phyloP scores from a whole-genome alignment of 2,888 invertebrate genomes.

The Melanotus villosus region DNA sequence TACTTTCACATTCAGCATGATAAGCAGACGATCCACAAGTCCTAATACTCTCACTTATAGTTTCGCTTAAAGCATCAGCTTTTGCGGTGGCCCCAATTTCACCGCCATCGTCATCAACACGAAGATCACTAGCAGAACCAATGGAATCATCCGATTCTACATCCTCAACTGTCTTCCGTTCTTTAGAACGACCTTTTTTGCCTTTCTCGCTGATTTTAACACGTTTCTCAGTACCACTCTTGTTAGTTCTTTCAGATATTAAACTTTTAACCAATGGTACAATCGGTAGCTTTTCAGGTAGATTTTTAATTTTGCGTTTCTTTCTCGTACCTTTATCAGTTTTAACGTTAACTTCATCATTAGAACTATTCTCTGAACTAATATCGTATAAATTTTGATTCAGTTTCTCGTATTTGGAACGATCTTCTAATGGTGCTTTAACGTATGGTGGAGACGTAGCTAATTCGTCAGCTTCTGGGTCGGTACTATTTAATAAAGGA shows the following conservation, averaged over 20 bases:
- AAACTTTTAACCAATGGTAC: slow-evolving; percentile 69
- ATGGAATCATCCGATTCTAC: slow-evolving; percentile 78
- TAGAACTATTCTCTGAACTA: slow-evolving; percentile 69
- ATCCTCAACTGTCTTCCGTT: slow-evolving; percentile 60
- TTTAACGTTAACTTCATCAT: slow-evolving; percentile 66
- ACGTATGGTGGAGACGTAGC: slow-evolving; percentile 71
- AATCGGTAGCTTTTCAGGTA: slow-evolving; percentile 71
- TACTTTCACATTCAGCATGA: slow-evolving; percentile 81
- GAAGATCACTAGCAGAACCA: slow-evolving; percentile 80
- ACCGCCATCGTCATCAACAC: slow-evolving; percentile 71
- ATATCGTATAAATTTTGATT: slow-evolving; percentile 74
- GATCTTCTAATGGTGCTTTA: slow-evolving; percentile 77
- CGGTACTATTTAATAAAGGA: slow-evolving; percentile 64
- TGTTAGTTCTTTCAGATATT: slow-evolving; percentile 67
- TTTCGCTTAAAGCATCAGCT: slow-evolving; percentile 69
- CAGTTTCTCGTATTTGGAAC: slow-evolving; percentile 84
- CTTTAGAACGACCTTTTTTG: slow-evolving; percentile 55
- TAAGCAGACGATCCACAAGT: slow-evolving; percentile 80
- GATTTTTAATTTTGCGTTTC: slow-evolving; percentile 66
- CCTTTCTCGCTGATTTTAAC: slow-evolving; percentile 46
- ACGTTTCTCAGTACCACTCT: slow-evolving; percentile 44
- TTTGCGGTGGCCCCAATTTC: slow-evolving; percentile 66
- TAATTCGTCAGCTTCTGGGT: slow-evolving; percentile 54
- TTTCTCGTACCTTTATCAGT: slow-evolving; percentile 62
- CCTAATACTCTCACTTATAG: slow-evolving; percentile 75